Evolutionary conservation across 2,888 invertebrate species (phyloP), one percentile per base, ranked within the genome.

Genomic region (Microplitis deprimator): DNA sequence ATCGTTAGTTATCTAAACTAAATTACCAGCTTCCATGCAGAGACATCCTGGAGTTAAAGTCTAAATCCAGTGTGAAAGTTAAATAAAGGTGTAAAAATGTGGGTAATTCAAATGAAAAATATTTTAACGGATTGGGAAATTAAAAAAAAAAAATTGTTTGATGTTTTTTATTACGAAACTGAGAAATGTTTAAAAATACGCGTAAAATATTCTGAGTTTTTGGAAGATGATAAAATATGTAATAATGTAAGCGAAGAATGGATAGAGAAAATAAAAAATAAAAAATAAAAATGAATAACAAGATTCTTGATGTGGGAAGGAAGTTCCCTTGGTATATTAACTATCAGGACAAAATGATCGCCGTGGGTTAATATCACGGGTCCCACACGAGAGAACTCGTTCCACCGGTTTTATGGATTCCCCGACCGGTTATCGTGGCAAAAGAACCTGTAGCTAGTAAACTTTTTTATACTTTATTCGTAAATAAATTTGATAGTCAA

Each of bases 331-430:
- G 13, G 50, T 5, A 50, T 50, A 50, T 50, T 50, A 50, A 13
- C 50, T 13, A 50, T 50, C 50, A 50, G 50, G 50, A 50, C 50
- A 50, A 50, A 50, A 50, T 68, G 68, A 68, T 68, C 68, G 40
- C 50, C 68, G 29, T 68, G 68, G 70, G 70, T 50, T 70, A 8
- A 50, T 50, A 50, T 70, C 70, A 60, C 38, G 70, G 41, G 70
- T 70, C 70, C 70, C 70, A 70, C 70, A 59, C 70, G 38, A 70
- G 59, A 70, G 20, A 70, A 70, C 70, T 70, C 38, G 70, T 60
- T 59, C 29, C 20, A 70, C 70, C 70, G 70, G 70, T 70, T 70
- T 29, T 70, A 29, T 70, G 39, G 50, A 70, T 70, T 70, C 70
- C 50, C 50, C 13, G 50, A 70, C 70, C 70, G 70, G 70, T 70